Evolutionary conservation across 1,140 invertebrate genomes (phyloP).

Genomic region (Tribolium castaneum): DNA sequence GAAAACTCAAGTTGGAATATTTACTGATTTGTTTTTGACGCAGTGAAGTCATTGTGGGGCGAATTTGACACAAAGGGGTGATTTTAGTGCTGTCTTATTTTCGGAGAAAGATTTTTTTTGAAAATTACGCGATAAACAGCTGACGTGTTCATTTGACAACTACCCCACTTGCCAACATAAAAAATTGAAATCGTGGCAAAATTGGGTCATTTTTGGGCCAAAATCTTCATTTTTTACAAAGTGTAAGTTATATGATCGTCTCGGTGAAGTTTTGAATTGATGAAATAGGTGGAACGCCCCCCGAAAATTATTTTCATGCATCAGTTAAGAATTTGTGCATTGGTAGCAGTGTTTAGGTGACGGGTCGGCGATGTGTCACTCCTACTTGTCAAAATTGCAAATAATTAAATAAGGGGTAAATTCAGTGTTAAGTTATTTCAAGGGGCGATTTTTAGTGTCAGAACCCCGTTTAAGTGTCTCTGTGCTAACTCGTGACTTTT

Average conservation of each 20-base stretch:
- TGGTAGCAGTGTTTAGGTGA: too few relatives aligned
- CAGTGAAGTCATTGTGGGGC: conserved; percentile 44
- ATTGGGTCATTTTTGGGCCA: neutral
- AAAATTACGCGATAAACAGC: conserved; percentile 23
- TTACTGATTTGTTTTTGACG: conserved; percentile 78
- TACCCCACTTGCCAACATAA: neutral
- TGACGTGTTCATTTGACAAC: conserved; percentile 39
- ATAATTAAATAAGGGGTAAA: neutral
- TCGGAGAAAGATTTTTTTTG: neutral
- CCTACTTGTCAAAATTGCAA: neutral
- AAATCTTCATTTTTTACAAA: neutral
- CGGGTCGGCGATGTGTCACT: neutral
- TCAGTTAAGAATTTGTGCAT: too few relatives aligned
- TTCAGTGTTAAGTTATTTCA: neutral
- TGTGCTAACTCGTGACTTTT: neutral
- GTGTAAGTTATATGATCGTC: too few relatives aligned
- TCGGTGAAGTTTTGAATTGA: too few relatives aligned
- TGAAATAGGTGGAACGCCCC: too few relatives aligned
- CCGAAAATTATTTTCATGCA: too few relatives aligned
- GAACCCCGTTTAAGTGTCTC: neutral
- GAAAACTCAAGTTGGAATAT: conserved; percentile 52
- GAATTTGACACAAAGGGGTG: neutral
- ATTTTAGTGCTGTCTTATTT: neutral
- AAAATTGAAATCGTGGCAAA: neutral
- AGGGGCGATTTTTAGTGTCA: too few relatives aligned